Evolutionary conservation across 37 sponge, comb jelly and placozoan species (phyloP).

Genomic region (Geodia barretti): DNA sequence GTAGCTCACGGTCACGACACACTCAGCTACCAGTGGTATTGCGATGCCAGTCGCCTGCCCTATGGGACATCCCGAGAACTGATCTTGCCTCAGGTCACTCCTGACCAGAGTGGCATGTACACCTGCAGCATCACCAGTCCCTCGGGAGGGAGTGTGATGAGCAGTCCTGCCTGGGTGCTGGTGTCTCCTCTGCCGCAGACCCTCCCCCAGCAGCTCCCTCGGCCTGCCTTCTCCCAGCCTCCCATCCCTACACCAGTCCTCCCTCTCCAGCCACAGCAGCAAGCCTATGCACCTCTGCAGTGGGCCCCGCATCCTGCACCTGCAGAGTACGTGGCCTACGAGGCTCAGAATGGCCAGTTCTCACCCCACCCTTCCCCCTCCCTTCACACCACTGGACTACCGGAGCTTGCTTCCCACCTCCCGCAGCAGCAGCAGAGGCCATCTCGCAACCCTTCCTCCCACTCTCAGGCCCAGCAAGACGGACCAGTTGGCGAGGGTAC

Average conservation of each 20-base stretch:
- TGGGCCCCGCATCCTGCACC: too few species aligned
- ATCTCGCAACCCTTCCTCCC: too few species aligned
- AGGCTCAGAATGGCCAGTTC: neutral
- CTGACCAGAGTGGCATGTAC: constrained; percentile 54
- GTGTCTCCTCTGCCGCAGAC: neutral
- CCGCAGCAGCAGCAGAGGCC: neutral
- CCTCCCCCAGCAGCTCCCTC: neutral
- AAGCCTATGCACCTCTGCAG: too few species aligned
- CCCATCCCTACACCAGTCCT: too few species aligned
- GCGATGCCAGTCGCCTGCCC: constrained; percentile 33
- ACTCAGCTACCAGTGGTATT: constrained; percentile 80
- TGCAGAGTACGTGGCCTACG: neutral
- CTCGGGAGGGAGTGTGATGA: constrained; percentile 53
- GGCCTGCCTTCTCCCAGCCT: constrained; percentile 2
- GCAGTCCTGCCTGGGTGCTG: neutral
- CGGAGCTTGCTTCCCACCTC: neutral
- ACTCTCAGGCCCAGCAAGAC: too few species aligned
- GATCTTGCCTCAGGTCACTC: constrained; percentile 9
- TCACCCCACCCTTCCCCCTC: neutral
- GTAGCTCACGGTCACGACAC: neutral
- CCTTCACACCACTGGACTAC: neutral
- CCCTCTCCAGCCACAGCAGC: too few species aligned
- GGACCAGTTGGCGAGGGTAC: too few species aligned
- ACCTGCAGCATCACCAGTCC: constrained; percentile 53
- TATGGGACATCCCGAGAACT: constrained; percentile 44